Evolutionary conservation across 1,140 invertebrate genomes (phyloP), one percentile per base, ranked within the genome.

Genomic region (Sinonovacula constricta): DNA sequence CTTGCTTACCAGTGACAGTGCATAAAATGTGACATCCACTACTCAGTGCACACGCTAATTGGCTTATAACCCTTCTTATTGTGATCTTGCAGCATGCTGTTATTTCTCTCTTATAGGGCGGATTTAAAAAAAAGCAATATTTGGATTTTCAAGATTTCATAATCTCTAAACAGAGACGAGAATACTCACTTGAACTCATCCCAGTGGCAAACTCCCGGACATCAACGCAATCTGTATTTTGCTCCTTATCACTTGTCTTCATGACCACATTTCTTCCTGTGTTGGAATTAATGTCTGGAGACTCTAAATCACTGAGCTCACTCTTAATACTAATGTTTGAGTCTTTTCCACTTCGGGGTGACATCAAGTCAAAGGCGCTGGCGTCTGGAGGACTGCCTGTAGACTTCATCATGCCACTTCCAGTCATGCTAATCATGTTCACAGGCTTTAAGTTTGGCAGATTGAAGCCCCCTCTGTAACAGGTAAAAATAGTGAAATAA

Each of bases 401-500:
- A 31, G 80, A 75, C 54, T 86, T 87, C 26, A 83, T 56, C 4
- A 81, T 79, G 24, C 88, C 86, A 45, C 97, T 96, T 74, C 97
- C 36, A 95, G 68, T 96, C 96, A 96, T 81, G 94, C 95, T 86
- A 94, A 95, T 79, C 62, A 84, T 81, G 63, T 84, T 87, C 4
- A 86, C 82, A 30, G 84, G 85, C 26, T 86, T 79, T 28, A 90
- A 78, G 36, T 85, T 86, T 49, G 88, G 87, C n/a, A 89, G 71
- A 30, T 86, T 80, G 80, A 90, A 87, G 30, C 81, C 83, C 51
- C 85, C 82, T 63, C 85, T 86, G 62, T 56, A 76, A 81, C 24
- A 82, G 78, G 69, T 65, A 76, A 74, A 76, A 51, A 22, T 14
- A 59, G 24, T 51, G 10, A 31, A 4, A 63, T 18, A 63, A 14